phyloP scores from a whole-genome alignment of 2,888 invertebrate species.

The Rambutsinella grinnellia region DNA sequence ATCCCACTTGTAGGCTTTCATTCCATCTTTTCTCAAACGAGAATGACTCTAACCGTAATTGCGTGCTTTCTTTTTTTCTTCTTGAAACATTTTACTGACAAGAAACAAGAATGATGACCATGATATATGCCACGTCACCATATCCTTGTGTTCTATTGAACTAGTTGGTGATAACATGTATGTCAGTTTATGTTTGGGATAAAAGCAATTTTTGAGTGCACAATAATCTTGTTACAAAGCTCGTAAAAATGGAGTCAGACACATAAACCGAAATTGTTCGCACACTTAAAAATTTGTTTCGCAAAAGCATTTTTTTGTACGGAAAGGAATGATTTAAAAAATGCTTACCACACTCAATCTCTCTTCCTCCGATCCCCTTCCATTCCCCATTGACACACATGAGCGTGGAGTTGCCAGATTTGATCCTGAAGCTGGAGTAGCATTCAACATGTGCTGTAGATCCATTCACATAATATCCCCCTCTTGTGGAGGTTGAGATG shows the following conservation, averaged over 20 bases:
- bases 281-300: too few relatives aligned
- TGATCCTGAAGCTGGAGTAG: conserved; percentile 49
- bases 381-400: conserved; percentile 48
- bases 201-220: not conserved
- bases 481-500: conserved; percentile 18
- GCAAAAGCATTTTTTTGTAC: too few relatives aligned
- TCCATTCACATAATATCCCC: conserved; percentile 33
- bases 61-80: not conserved
- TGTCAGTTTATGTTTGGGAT: not conserved
- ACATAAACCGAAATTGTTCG: not conserved
- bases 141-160: not conserved
- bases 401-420: conserved; percentile 31
- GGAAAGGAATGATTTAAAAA: too few relatives aligned
- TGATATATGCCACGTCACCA: not conserved
- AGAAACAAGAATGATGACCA: conserved; percentile 40
- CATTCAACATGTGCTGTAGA: conserved; percentile 42
- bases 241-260: not conserved
- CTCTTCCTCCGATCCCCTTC: conserved; percentile 26
- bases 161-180: not conserved
- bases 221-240: not conserved
- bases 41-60: too few relatives aligned
- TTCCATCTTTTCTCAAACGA: not conserved
- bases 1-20: not conserved
- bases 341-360: conserved; percentile 45
- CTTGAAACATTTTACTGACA: conserved; percentile 18